These are phyloP conservation scores for Lagopus leucura DNA, from an alignment of 2,113 vertebrate genomes.

Conservation along the genomic window DNA sequence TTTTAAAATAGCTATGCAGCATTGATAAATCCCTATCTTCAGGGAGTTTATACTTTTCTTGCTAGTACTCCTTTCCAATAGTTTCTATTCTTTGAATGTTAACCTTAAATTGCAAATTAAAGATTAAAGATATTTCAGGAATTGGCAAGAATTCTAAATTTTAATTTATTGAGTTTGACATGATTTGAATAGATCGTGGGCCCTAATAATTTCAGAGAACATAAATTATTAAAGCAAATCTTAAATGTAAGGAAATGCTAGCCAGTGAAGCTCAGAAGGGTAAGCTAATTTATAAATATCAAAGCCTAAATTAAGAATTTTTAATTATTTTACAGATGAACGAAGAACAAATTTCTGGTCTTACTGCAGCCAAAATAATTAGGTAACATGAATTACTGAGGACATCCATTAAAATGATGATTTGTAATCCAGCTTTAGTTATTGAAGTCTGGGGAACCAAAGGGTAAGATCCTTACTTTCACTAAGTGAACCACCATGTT, in stretches of 20 bases:
- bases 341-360: not conserved
- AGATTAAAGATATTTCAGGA: conserved; percentile 22
- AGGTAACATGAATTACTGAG: not conserved
- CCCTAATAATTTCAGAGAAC: not conserved
- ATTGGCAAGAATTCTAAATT: not conserved
- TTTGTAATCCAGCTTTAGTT: not conserved
- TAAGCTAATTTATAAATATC: not conserved
- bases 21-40: not conserved
- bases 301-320: not conserved
- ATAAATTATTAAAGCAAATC: not conserved
- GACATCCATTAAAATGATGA: not conserved
- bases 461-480: not conserved
- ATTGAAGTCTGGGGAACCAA: not conserved
- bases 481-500: not conserved
- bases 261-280: not conserved
- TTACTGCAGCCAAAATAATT: not conserved
- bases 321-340: not conserved
- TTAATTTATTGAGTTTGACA: not conserved
- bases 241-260: not conserved
- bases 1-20: not conserved
- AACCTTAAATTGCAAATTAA: conserved; percentile 33
- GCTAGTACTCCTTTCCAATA: not conserved
- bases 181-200: conserved; percentile 1
- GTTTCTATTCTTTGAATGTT: not conserved
- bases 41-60: not conserved